Base-by-base conservation (phyloP, 2,888 invertebrate species). In the Scaptomyza flava region DNA sequence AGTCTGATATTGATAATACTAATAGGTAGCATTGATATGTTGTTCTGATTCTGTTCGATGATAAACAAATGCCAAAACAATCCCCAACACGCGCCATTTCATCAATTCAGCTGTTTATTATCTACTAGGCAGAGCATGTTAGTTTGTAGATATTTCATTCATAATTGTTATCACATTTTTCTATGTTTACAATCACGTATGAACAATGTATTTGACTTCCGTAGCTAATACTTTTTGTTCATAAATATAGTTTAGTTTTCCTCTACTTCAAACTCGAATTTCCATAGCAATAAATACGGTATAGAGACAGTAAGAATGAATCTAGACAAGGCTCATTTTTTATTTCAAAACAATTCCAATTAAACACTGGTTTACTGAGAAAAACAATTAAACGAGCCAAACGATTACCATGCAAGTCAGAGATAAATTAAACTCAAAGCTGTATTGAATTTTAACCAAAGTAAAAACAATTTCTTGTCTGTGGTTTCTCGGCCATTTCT, bases 1-100 rank as follows among this genome's bases (percentile, higher is more conserved):
- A 41, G 14, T 30, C 66, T 66, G 58, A 68, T 73, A 72, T 52
- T 81, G 79, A 52, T 53, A 64, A 59, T 30, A 63, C 41, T 27
- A 23, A 11, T 59, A 66, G 60, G 65, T 63, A 50, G 56, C 57
- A 63, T 43, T 41, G 23, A 7, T 59, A 66, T 69, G 65, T 63
- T 53, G 52, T 62, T 45, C 53, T 63, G 76, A 77, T 67, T 72
- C 47, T 38, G 33, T 51, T 4, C 8, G 3, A 41, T 33, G 79
- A 77, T 79, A 79, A 42, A 42, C 6, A 4, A 48, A 23, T 36
- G 12, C 20, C 20, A 34, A 50, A 61, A 66, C 50, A 61, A 34
- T 23, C 36, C 17, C 33, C 6, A 20, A 34, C 38, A 50, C 47
- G 58, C 47, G 57, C 42, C 72, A 51, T 57, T 51, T 45, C 59